Percentiles rank a stretch among this genome's conserved stretches.
Conservation (phyloP, 2,113 vertebrate genomes). For the Xiphorhynchus elegans region DNA sequence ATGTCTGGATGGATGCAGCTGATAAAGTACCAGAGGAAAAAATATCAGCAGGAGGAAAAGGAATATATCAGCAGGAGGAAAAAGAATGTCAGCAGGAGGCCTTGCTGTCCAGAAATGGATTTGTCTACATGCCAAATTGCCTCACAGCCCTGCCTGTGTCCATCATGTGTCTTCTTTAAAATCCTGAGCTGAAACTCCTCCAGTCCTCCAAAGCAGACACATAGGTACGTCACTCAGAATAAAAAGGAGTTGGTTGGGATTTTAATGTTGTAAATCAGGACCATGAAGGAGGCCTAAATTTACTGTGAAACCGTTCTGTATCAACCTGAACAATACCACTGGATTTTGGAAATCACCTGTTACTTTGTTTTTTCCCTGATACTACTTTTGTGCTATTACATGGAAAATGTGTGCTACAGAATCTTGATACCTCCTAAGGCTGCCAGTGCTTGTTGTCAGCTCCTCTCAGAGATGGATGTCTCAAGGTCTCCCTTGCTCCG, state of each 20-base stretch:
- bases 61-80: neutral
- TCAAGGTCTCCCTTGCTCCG: slow-evolving; percentile 14
- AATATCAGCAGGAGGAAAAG: neutral
- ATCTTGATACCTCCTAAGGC: neutral
- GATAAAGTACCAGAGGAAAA: neutral
- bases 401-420: neutral
- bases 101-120: neutral
- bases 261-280: neutral
- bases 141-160: neutral
- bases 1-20: neutral
- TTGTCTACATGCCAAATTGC: neutral
- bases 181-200: neutral
- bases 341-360: neutral
- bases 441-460: neutral
- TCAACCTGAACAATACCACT: neutral
- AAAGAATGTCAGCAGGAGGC: neutral
- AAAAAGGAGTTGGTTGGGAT: neutral
- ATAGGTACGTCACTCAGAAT: neutral
- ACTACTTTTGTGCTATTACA: neutral
- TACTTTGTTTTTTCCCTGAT: neutral
- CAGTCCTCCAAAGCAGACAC: neutral
- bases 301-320: neutral
- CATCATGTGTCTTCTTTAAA: neutral
- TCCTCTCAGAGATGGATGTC: slow-evolving; percentile 40
- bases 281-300: neutral